Conservation (phyloP, 2,797 vertebrate genomes). For the Sarcoramphus papa region DNA sequence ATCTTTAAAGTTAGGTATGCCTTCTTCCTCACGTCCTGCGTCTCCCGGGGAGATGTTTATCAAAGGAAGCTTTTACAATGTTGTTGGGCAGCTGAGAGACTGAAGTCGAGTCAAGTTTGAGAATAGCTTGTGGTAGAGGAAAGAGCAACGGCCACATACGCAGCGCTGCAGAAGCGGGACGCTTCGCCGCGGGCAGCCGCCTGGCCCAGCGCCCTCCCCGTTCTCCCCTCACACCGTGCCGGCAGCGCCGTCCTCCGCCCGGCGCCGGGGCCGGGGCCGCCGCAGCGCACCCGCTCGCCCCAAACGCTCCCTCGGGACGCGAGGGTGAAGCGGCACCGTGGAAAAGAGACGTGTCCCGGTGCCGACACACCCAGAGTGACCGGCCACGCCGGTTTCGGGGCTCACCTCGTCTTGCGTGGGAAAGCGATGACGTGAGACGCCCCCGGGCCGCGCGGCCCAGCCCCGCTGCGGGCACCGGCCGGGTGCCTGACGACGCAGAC, state of each 20-base stretch:
- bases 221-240: neutral
- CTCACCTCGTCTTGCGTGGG: neutral
- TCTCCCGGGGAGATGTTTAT: neutral
- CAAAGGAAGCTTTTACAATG: rapidly evolving
- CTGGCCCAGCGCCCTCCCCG: neutral
- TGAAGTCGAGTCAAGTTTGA: rapidly evolving
- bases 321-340: neutral
- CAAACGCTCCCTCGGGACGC: neutral
- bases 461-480: too few relatives aligned
- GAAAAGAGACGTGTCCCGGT: too few relatives aligned
- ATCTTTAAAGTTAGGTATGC: neutral
- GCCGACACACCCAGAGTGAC: neutral
- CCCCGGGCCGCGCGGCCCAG: neutral
- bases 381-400: too few relatives aligned
- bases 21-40: rapidly evolving
- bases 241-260: neutral
- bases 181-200: neutral
- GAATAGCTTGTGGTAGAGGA: rapidly evolving
- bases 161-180: too few relatives aligned
- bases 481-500: neutral
- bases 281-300: neutral
- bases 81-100: rapidly evolving
- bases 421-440: neutral
- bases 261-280: neutral
- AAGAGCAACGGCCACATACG: too few relatives aligned